Evolutionary conservation across 2,888 invertebrate genomes (phyloP).

Genomic region (Sabatieria punctata): DNA sequence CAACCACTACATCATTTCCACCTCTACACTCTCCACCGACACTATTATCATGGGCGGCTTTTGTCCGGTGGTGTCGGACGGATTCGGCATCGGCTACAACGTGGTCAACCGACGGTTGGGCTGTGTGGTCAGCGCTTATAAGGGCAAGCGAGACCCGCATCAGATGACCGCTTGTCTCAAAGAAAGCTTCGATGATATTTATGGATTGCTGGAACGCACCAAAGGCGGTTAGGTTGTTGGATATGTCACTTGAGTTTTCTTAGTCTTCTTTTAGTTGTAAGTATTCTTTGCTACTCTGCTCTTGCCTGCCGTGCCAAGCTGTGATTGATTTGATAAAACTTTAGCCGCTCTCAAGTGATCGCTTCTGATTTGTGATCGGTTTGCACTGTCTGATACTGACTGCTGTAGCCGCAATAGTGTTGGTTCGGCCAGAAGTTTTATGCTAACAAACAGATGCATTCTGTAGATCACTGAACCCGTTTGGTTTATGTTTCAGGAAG

Average conservation of each 20-base stretch:
- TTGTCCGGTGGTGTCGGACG: conserved; percentile 74
- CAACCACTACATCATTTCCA: conserved; percentile 77
- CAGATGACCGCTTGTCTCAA: conserved; percentile 54
- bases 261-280: too few relatives aligned
- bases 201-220: conserved; percentile 27
- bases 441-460: too few relatives aligned
- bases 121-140: conserved; percentile 62
- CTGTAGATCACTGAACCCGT: too few relatives aligned
- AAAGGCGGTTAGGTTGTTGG: neutral
- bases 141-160: conserved; percentile 48
- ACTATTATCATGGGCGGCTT: conserved; percentile 74
- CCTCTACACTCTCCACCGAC: conserved; percentile 75
- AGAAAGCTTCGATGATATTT: conserved; percentile 54
- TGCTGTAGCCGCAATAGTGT: too few relatives aligned
- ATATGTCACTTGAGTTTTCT: neutral
- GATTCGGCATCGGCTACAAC: conserved; percentile 77
- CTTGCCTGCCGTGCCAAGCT: too few relatives aligned
- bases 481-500: too few relatives aligned
- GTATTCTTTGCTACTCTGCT: too few relatives aligned
- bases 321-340: too few relatives aligned
- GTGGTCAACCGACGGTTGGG: conserved; percentile 66
- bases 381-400: too few relatives aligned
- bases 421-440: too few relatives aligned
- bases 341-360: too few relatives aligned
- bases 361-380: too few relatives aligned